Base-by-base conservation (phyloP, 2,113 vertebrate genomes). In the Dissostichus mawsoni region DNA sequence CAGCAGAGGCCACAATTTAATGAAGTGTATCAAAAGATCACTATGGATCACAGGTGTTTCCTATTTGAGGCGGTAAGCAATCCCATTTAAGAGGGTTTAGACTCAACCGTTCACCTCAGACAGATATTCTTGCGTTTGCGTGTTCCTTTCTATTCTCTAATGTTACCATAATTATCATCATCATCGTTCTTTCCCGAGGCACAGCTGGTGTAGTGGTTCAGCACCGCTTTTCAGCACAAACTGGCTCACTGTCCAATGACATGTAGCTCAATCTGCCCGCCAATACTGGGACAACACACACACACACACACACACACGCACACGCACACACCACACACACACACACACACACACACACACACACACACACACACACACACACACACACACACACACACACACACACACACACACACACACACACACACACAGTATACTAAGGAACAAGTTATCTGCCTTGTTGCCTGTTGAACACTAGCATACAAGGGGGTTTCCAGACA, bases 131-230 rank as follows among this genome's bases (percentile, higher is more conserved):
- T 41, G 41, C 29, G 47, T 57, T 74, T 67, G 11, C 65, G 52
- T 8, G 61, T 44, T 25, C 1, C 14, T 73, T 65, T 48, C 23
- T 11, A 66, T 55, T 2, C 74, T 66, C 50, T 69, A 72, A 14
- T 50, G 13, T 67, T 78, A 50, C 52, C 51, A 36, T 63, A 48
- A 23, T 66, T 17, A n/a, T 74, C 51, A 84, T 79, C 50, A 41
- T 41, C 51, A 36, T 63, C 53, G 18, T 66, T 17, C 13, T 47
- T 83, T 68, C 72, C 83, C 0, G 25, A 86, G 82, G 76, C 85
- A 64, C 91, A 93, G 90, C 91, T 92, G 88, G 76, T 81, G 78
- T 82, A 69, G 80, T 81, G 50, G 64, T 74, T 69, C 52, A 73
- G 81, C 81, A 88, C 88, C 67, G 61, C 69, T 88, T 88, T 89